Conservation (phyloP, 2,113 vertebrate genomes). For the Cebidichthys violaceus region DNA sequence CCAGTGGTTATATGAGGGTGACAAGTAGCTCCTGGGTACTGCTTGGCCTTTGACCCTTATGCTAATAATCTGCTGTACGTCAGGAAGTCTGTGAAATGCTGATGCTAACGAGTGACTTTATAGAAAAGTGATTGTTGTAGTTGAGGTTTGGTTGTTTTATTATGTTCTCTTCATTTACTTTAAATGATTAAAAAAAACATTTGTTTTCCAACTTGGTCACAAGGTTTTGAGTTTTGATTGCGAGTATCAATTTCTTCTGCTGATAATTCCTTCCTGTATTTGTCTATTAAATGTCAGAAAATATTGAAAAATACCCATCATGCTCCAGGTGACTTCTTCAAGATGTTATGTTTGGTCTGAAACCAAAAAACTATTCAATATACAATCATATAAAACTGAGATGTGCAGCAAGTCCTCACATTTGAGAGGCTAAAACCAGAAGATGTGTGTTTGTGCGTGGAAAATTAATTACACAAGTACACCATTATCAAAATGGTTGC, state of each 20-base stretch:
- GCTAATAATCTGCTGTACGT: slow-evolving; percentile 24
- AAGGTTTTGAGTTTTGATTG: background rate
- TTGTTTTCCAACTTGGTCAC: background rate
- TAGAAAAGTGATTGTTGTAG: background rate
- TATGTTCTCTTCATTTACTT: background rate
- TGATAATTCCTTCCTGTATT: background rate
- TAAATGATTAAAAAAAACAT: background rate
- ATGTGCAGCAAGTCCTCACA: background rate
- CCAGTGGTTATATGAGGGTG: slow-evolving; percentile 58
- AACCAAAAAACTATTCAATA: background rate
- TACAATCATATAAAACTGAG: background rate
- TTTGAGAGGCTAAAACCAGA: background rate
- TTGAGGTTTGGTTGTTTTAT: slow-evolving; percentile 5
- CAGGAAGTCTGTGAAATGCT: slow-evolving; percentile 26
- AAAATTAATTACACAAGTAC: background rate
- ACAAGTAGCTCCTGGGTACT: slow-evolving; percentile 56
- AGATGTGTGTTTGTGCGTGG: background rate
- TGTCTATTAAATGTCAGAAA: background rate
- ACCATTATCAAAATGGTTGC: background rate
- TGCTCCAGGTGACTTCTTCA: too few relatives aligned
- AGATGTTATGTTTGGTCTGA: background rate
- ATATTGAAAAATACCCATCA: background rate
- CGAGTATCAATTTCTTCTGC: background rate
- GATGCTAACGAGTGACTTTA: slow-evolving; percentile 20
- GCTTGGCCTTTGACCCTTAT: slow-evolving; percentile 57